Evolutionary conservation across 2,113 vertebrate genomes (phyloP).

Genomic region (Sceloporus tristichus): DNA sequence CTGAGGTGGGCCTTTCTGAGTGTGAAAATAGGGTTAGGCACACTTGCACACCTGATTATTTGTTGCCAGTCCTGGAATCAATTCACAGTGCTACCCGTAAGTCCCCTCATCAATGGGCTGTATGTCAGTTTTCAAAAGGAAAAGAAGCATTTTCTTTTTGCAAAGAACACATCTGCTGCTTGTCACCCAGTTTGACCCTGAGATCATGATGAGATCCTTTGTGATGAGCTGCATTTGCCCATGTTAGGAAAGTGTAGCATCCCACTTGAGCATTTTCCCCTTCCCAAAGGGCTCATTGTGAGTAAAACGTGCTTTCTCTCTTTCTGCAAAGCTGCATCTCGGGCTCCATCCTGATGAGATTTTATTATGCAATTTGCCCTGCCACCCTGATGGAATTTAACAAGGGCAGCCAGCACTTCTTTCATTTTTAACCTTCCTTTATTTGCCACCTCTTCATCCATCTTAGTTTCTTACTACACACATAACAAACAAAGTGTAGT

Average conservation of each 20-base stretch:
- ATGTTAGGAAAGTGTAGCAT: not conserved
- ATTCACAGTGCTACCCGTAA: not conserved
- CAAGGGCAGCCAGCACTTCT: no score
- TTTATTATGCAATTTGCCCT: not conserved
- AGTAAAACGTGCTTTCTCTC: not conserved
- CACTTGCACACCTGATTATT: no score
- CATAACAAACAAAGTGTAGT: no score
- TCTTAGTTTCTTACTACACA: no score
- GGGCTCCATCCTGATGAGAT: no score
- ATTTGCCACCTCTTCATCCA: no score
- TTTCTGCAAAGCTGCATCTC: not conserved
- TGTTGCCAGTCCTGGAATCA: not conserved
- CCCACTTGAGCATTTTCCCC: not conserved
- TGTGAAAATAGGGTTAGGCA: no score
- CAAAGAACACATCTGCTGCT: not conserved
- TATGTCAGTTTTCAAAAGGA: not conserved
- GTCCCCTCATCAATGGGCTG: not conserved
- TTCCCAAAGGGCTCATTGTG: not conserved
- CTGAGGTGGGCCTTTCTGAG: no score
- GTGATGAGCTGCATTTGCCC: not conserved
- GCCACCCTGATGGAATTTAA: not conserved
- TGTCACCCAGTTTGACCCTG: not conserved
- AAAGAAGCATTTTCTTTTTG: not conserved
- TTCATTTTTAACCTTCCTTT: no score
- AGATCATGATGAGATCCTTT: not conserved